These are phyloP conservation scores for Erythrocebus patas DNA, from an alignment of 2,113 vertebrate genomes.

Conservation along the genomic window DNA sequence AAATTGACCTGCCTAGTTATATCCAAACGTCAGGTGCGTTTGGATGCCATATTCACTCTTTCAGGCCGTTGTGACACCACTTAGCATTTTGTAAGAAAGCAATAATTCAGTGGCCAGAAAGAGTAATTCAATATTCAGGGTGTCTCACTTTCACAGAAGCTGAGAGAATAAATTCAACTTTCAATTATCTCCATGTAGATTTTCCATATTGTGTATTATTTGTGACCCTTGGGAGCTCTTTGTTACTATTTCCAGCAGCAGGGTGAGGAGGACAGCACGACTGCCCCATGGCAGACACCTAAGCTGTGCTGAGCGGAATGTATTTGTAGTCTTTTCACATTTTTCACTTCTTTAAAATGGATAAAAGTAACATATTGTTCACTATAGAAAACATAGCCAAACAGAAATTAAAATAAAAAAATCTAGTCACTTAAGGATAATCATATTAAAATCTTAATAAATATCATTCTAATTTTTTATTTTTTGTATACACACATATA, in stretches of 20 bases:
- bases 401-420: not conserved
- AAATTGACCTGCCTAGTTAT: not conserved
- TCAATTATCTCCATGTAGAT: not conserved
- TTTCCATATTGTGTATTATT: not conserved
- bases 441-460: not conserved
- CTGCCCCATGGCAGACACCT: no score
- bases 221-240: not conserved
- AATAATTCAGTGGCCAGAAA: not conserved
- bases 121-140: not conserved
- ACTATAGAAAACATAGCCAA: not conserved
- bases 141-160: not conserved
- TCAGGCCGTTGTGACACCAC: not conserved
- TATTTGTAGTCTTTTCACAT: not conserved
- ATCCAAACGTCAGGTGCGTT: not conserved
- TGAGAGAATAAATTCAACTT: not conserved
- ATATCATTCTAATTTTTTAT: not conserved
- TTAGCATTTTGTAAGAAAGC: not conserved
- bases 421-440: not conserved
- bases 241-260: not conserved
- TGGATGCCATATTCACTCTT: rapidly evolving
- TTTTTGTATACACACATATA: not conserved
- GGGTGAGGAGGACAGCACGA: not conserved
- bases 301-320: not conserved
- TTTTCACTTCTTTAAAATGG: not conserved
- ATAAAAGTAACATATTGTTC: not conserved